Evolutionary conservation across 2,113 vertebrate species (phyloP), one percentile per base, ranked within the genome.

Genomic region (Antechinus flavipes): DNA sequence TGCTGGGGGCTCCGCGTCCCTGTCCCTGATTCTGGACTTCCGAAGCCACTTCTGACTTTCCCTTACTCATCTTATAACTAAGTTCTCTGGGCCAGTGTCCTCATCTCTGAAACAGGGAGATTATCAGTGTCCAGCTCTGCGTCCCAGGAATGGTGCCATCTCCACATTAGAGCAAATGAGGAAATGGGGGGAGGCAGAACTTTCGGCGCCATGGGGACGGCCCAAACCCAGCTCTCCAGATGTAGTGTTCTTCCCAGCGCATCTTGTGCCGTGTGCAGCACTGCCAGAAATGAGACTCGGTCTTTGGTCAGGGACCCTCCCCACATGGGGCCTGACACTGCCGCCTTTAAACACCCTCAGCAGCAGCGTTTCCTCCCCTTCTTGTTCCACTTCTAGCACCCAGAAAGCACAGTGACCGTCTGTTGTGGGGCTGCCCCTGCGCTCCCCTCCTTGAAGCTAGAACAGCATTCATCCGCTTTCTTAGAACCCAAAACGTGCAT

Each of bases 401-500:
- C 92, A 54, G 46, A 89, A 93, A 95, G 42, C 47, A 50, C 50
- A 50, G 5, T 50, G 50, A 50, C 50, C 7, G 26, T 76, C 54
- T 58, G 93, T 91, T 30, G 26, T 30, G 26, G 56, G 24, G 27
- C 26, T 61, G 61, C 23, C 55, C 95, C 55, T 93, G 14, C 58
- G 92, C 96, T 30, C 5, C 61, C 42, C n/a, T 94, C 16, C 53
- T 52, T 95, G 92, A 24, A 27, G 26, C 54, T 92, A 52, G 93
- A 97, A 94, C 93, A 68, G 11, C 58, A 49, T 93, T 3, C 7
- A 93, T 54, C 30, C 55, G 50, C 93, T 93, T 95, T 93, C 61
- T 91, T 24, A 96, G 61, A 90, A 89, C 90, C 54, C 94, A 91
- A 94, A 22, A 12, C 90, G 92, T 94, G 6, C 56, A 46, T 89